phyloP scores from a whole-genome alignment of 2,888 invertebrate genomes.

The Zonitis immaculata region DNA sequence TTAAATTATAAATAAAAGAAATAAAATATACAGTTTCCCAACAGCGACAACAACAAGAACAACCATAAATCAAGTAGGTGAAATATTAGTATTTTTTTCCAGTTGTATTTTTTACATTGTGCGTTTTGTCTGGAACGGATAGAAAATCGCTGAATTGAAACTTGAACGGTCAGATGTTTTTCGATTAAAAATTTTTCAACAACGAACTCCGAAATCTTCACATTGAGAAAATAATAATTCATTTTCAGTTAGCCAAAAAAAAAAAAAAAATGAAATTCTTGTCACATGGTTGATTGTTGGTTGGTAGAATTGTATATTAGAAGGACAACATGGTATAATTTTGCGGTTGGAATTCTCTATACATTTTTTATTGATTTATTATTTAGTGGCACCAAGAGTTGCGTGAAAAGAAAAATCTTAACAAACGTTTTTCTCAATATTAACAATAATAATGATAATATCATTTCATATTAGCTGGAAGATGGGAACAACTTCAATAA shows the following conservation, averaged over 20 bases:
- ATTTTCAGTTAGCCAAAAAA: too few relatives aligned
- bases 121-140: not conserved
- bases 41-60: too few relatives aligned
- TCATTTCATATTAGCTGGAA: not conserved
- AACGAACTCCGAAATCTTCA: not conserved
- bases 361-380: conserved; percentile 1
- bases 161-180: not conserved
- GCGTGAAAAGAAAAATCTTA: not conserved
- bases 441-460: not conserved
- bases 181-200: too few relatives aligned
- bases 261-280: too few relatives aligned
- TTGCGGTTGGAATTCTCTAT: not conserved
- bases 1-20: not conserved
- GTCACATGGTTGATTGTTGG: too few relatives aligned
- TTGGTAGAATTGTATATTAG: not conserved
- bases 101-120: not conserved
- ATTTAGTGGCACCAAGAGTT: not conserved
- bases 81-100: not conserved
- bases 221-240: too few relatives aligned
- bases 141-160: not conserved
- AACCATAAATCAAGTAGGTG: not conserved
- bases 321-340: not conserved
- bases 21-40: not conserved
- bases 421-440: not conserved
- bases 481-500: not conserved